Evolutionary conservation across 2,888 invertebrate genomes (phyloP).

Genomic region (Argyra leucocephala): DNA sequence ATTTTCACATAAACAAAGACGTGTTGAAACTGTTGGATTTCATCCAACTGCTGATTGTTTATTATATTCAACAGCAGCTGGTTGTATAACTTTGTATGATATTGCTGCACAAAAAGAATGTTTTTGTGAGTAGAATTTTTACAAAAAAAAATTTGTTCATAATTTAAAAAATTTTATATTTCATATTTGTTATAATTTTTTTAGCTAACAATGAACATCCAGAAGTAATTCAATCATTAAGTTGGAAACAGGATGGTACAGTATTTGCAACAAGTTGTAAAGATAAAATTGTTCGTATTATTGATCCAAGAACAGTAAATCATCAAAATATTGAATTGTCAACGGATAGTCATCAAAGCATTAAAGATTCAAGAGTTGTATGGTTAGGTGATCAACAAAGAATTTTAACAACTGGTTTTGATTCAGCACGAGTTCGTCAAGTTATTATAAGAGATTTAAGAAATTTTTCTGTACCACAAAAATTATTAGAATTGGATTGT

Average conservation of each 20-base stretch:
- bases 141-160: constrained; percentile 8
- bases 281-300: constrained; percentile 77
- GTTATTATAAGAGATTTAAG: constrained; percentile 80
- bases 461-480: constrained; percentile 66
- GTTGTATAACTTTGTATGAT: constrained; percentile 78
- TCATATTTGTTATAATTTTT: constrained; percentile 21
- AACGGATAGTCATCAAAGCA: constrained; percentile 75
- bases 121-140: constrained; percentile 56
- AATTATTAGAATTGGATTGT: constrained; percentile 71
- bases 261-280: constrained; percentile 76
- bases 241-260: constrained; percentile 80
- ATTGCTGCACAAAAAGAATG: constrained; percentile 71
- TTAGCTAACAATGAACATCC: constrained; percentile 63
- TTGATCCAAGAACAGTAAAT: constrained; percentile 65
- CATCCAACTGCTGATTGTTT: constrained; percentile 85
- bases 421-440: constrained; percentile 75
- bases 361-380: constrained; percentile 82
- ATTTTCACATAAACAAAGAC: constrained; percentile 70
- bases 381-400: constrained; percentile 81
- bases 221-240: constrained; percentile 80
- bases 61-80: constrained; percentile 76
- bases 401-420: constrained; percentile 84
- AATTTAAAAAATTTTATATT: constrained; percentile 9
- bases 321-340: constrained; percentile 50
- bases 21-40: constrained; percentile 83